Base-by-base conservation (phyloP, 2,113 vertebrate species). In the Siniperca knerii region DNA sequence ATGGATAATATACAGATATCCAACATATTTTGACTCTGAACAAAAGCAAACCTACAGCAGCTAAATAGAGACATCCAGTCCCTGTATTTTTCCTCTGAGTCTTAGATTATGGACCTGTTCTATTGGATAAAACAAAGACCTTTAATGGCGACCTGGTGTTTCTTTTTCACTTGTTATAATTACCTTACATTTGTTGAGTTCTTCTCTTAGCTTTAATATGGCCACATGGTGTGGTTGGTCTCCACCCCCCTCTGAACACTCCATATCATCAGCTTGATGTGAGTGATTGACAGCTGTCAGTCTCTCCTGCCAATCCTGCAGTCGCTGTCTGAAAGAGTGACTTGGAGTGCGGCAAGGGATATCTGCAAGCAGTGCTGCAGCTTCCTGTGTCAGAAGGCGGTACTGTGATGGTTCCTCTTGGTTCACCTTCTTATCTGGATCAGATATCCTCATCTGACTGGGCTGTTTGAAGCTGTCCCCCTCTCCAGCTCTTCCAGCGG, bases 121-220 rank as follows among this genome's bases (percentile, higher is more conserved):
- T 67, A 1, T 40, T 54, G 2, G 5, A 25, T 40, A 21, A 46
- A 50, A 48, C 9, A 81, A 65, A 55, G 0, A 67, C 8, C 44
- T 69, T 21, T 25, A 1, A 60, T 21, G 9, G 4, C 0, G 2
- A 40, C 35, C 6, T 71, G 21, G 40, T 23, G 5, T 73, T 29
- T 44, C 1, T 40, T 50, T 74, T 55, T 37, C 10, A 54, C 12
- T 46, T 55, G 20, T 42, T 35, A 42, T 57, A 73, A 82, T 87
- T 97, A 98, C 97, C 97, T 98, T 96, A 91, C 94, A 97, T 93
- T 96, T 96, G 82, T 93, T 94, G 25, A 97, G 95, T 70, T 98
- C 97, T 77, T 93, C 94, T 84, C 95, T 96, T 58, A 97, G 95
- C 67, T 97, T 96, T 81, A 96, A 89, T 71, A 96, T 64, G 25